Percentiles rank a stretch among this genome's conserved stretches.
These are phyloP conservation scores for Champsocephalus esox DNA, from an alignment of 2,797 vertebrate species.

Conservation along the genomic window DNA sequence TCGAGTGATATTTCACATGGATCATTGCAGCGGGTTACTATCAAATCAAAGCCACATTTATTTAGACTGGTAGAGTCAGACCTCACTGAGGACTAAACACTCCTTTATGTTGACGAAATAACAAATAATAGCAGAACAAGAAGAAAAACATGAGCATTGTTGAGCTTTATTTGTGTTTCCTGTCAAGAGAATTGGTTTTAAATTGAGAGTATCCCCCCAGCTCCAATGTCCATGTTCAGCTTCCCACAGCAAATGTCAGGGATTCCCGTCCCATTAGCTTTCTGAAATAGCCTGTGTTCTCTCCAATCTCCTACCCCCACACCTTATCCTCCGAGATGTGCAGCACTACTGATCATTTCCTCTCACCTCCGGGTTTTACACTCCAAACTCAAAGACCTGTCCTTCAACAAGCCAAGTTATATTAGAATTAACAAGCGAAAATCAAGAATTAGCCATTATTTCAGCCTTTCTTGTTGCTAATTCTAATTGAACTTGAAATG, in stretches of 20 bases:
- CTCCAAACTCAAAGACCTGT: not conserved
- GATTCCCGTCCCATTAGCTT: slow-evolving; percentile 73
- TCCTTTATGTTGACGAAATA: not conserved
- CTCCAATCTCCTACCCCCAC: slow-evolving; percentile 23
- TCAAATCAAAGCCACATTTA: slow-evolving; percentile 28
- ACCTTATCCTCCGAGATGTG: slow-evolving; percentile 39
- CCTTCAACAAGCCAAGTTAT: slow-evolving; percentile 28
- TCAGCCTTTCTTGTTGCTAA: too few species aligned
- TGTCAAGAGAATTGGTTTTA: slow-evolving; percentile 39
- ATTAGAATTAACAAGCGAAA: slow-evolving; percentile 41
- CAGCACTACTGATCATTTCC: slow-evolving; percentile 39
- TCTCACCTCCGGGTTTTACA: slow-evolving; percentile 22
- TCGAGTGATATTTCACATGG: slow-evolving; percentile 16
- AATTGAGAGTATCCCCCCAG: slow-evolving; percentile 47
- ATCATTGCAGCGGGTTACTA: slow-evolving; percentile 23
- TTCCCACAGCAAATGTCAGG: slow-evolving; percentile 63
- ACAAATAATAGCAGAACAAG: slow-evolving; percentile 39
- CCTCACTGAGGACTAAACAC: slow-evolving; percentile 7
- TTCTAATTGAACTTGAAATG: slow-evolving; percentile 15
- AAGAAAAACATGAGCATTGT: slow-evolving; percentile 29
- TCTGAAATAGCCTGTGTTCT: slow-evolving; percentile 60
- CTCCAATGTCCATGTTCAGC: slow-evolving; percentile 27
- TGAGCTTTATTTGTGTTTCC: slow-evolving; percentile 26
- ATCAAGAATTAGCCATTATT: slow-evolving; percentile 11
- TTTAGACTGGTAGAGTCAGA: slow-evolving; percentile 1